phyloP scores from a whole-genome alignment of 2,888 invertebrate species.

The Norana najaformis region DNA sequence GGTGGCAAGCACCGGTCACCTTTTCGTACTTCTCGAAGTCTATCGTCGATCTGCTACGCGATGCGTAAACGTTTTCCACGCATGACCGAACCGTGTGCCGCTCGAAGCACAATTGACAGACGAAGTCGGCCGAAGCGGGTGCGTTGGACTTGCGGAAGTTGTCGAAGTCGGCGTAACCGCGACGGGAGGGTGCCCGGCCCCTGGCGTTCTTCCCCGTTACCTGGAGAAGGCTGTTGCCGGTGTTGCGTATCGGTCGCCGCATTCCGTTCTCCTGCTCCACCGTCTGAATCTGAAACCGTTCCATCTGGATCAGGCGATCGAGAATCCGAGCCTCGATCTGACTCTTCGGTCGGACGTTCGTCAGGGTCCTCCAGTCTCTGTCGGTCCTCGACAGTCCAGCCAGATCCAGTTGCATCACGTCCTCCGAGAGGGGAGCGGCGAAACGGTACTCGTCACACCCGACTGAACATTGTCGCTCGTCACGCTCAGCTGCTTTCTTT shows the following conservation, averaged over 20 bases:
- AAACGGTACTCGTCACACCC: neutral
- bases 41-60: conserved; percentile 14
- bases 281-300: conserved; percentile 26
- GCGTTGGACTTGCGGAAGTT: neutral
- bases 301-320: conserved; percentile 27
- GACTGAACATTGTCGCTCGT: no score
- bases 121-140: neutral
- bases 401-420: conserved; percentile 26
- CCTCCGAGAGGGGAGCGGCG: conserved; percentile 27
- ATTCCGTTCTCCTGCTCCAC: conserved; percentile 21
- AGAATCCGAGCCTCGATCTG: neutral
- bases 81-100: conserved; percentile 14
- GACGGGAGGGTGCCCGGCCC: neutral
- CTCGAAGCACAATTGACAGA: neutral
- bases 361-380: conserved; percentile 28
- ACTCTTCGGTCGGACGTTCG: conserved; percentile 9
- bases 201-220: neutral
- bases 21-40: conserved; percentile 16
- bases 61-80: conserved; percentile 18
- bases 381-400: conserved; percentile 10
- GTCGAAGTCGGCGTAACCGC: neutral
- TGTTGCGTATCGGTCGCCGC: neutral
- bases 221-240: neutral
- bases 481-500: neutral
- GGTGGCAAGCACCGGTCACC: neutral